phyloP scores from a whole-genome alignment of 2,888 invertebrate species.

The Zelleria hepariella region DNA sequence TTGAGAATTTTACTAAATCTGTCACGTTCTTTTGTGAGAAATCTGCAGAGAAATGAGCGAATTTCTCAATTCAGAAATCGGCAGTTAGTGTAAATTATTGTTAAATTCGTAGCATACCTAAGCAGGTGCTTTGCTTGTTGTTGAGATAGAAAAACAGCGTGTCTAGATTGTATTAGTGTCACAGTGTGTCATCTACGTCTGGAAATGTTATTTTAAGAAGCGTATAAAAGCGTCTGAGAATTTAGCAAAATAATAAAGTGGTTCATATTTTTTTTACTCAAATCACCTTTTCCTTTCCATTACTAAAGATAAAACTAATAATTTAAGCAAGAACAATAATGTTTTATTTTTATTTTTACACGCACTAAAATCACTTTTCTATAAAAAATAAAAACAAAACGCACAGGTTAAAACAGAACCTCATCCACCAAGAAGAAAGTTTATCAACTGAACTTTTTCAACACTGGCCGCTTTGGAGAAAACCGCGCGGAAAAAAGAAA shows the following conservation, averaged over 20 bases:
- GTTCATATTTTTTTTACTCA: too few species aligned
- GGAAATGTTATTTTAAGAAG: not conserved
- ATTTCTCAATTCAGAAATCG: too few species aligned
- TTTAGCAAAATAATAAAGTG: too few species aligned
- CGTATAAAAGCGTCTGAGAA: not conserved
- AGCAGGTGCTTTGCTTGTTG: too few species aligned
- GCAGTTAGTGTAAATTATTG: too few species aligned
- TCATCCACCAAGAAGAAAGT: not conserved
- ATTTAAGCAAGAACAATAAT: not conserved
- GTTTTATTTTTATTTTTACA: not conserved
- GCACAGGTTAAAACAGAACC: not conserved
- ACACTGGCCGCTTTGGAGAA: not conserved
- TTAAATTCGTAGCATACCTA: too few species aligned
- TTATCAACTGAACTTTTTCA: not conserved
- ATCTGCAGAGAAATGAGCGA: too few species aligned
- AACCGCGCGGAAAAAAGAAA: not conserved
- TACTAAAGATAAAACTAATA: constrained; percentile 11
- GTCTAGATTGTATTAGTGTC: not conserved
- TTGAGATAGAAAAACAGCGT: too few species aligned
- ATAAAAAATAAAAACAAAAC: not conserved
- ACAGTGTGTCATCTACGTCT: not conserved
- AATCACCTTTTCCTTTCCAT: constrained; percentile 67
- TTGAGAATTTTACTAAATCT: too few species aligned
- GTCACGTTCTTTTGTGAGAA: too few species aligned
- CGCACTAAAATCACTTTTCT: not conserved